phyloP scores from a whole-genome alignment of 2,113 vertebrate genomes.

The Catharus minimus region DNA sequence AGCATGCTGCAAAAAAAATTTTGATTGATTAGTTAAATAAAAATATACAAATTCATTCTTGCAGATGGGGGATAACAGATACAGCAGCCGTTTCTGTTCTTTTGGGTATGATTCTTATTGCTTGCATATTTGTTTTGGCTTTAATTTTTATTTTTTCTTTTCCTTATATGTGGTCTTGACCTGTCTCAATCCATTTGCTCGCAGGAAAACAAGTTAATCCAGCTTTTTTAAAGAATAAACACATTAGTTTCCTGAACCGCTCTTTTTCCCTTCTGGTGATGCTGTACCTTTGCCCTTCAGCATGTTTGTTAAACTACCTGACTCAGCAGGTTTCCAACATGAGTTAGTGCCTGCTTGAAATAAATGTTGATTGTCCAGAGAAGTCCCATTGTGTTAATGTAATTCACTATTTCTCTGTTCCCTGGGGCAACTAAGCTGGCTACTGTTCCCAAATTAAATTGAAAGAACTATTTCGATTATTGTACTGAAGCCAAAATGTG shows the following conservation, averaged over 20 bases:
- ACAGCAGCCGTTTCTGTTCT: not conserved
- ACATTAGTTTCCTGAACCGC: not conserved
- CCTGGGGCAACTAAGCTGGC: conserved; percentile 27
- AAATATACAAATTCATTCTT: not conserved
- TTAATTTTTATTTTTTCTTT: not conserved
- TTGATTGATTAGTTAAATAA: not conserved
- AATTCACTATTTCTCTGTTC: conserved; percentile 50
- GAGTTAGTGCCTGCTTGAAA: conserved; percentile 46
- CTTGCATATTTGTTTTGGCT: not conserved
- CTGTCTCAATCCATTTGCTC: not conserved
- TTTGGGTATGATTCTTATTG: not conserved
- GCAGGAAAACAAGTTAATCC: conserved; percentile 31
- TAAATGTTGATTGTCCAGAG: conserved; percentile 47
- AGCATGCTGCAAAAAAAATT: not conserved
- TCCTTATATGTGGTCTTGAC: not conserved
- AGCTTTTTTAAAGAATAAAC: conserved; percentile 22
- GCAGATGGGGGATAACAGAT: not conserved
- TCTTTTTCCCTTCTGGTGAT: conserved; percentile 7
- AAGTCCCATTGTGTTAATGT: conserved; percentile 49
- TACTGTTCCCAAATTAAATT: conserved; percentile 38
- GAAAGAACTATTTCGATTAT: conserved; percentile 32
- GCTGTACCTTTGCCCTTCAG: conserved; percentile 44
- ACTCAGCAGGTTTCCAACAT: conserved; percentile 49
- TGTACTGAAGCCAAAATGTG: conserved; percentile 7
- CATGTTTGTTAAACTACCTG: conserved; percentile 47